These are phyloP conservation scores for Connochaetes taurinus DNA, from an alignment of 2,113 vertebrate genomes.

Conservation along the genomic window DNA sequence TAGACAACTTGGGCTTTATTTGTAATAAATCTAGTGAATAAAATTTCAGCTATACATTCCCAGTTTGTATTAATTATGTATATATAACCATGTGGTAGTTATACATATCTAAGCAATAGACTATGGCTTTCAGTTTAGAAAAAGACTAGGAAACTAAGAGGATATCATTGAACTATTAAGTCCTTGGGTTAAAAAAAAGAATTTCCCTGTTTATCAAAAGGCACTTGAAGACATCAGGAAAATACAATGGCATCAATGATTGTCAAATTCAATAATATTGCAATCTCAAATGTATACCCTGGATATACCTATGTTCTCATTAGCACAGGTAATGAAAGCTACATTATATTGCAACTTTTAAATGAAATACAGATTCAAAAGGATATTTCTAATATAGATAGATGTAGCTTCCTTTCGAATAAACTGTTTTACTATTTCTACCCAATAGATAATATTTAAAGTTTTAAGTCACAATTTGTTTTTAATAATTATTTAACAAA, in stretches of 20 bases:
- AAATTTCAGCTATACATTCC: neutral
- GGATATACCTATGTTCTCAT: neutral
- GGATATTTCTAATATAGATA: neutral
- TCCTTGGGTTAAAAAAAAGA: slow-evolving; percentile 23
- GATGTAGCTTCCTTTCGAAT: slow-evolving; percentile 11
- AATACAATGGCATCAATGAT: slow-evolving; percentile 1
- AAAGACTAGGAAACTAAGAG: slow-evolving; percentile 16
- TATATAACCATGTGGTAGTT: neutral
- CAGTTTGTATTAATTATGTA: neutral
- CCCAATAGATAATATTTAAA: neutral
- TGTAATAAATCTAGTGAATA: neutral
- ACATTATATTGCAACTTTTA: neutral
- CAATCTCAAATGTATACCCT: neutral
- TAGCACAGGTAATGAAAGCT: neutral
- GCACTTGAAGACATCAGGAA: slow-evolving; percentile 65
- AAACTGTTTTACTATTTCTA: slow-evolving; percentile 3
- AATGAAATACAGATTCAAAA: neutral
- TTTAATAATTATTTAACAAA: slow-evolving; percentile 35
- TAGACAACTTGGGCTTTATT: neutral
- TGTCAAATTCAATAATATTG: slow-evolving; percentile 21
- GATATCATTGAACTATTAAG: neutral
- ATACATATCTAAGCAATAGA: neutral
- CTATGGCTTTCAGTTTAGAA: slow-evolving; percentile 59
- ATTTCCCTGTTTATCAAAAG: slow-evolving; percentile 54
- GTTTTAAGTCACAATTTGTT: slow-evolving; percentile 11